Conservation (phyloP, 1,140 invertebrate species). For the Scaptomyza pallida region DNA sequence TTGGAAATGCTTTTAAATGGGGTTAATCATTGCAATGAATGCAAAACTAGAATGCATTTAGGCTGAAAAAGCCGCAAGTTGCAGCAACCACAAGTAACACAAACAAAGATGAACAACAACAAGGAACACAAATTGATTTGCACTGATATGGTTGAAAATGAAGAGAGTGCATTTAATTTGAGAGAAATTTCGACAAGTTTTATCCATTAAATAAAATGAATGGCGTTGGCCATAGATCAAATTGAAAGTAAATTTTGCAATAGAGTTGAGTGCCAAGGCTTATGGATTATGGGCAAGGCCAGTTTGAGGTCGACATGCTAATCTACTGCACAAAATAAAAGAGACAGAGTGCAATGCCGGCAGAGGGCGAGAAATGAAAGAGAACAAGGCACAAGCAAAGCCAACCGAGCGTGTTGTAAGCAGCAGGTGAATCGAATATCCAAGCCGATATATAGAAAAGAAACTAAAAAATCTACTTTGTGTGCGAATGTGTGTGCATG, state of each 20-base stretch:
- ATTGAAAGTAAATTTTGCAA: slow-evolving; percentile 52
- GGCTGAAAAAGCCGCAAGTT: slow-evolving; percentile 27
- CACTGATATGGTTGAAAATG: slow-evolving; percentile 57
- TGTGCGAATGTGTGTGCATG: slow-evolving; percentile 16
- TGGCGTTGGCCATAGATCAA: slow-evolving; percentile 33
- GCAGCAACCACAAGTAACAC: slow-evolving; percentile 12
- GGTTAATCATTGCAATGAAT: slow-evolving; percentile 34
- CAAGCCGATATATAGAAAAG: slow-evolving; percentile 27
- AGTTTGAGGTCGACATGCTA: slow-evolving; percentile 51
- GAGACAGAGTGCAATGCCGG: background rate
- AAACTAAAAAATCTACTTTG: slow-evolving; percentile 30
- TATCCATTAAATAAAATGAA: slow-evolving; percentile 65
- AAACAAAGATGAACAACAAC: slow-evolving; percentile 24
- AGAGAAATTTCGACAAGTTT: slow-evolving; percentile 60
- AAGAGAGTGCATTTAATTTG: slow-evolving; percentile 62
- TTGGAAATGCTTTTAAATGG: slow-evolving; percentile 6
- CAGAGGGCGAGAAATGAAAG: no score
- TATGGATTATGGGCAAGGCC: slow-evolving; percentile 33
- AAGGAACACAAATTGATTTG: slow-evolving; percentile 50
- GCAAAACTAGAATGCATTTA: slow-evolving; percentile 14
- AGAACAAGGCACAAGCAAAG: background rate
- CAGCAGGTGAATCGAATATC: slow-evolving; percentile 57
- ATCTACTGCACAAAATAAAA: slow-evolving; percentile 41
- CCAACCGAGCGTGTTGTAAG: slow-evolving; percentile 2
- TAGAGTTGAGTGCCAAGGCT: slow-evolving; percentile 11